Evolutionary conservation across 2,113 vertebrate genomes (phyloP).

Genomic region (Limnothrissa miodon): DNA sequence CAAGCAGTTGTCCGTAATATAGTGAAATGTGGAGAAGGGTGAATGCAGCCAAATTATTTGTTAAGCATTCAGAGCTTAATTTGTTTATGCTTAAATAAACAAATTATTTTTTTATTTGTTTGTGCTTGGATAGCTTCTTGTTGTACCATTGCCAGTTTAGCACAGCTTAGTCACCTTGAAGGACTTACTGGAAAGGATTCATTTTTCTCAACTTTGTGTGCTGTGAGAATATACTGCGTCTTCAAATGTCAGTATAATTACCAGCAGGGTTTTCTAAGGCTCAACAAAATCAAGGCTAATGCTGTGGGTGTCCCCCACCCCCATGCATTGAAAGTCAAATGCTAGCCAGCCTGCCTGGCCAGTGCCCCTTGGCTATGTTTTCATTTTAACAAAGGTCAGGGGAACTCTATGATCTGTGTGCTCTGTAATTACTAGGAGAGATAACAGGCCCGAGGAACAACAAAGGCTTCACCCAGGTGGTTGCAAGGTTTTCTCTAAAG

Average conservation of each 20-base stretch:
- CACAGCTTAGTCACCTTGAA: not conserved
- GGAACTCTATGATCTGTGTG: not conserved
- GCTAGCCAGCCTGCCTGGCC: not conserved
- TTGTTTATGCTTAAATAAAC: no score
- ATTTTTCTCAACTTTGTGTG: not conserved
- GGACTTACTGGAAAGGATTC: not conserved
- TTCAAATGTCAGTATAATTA: not conserved
- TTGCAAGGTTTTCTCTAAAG: not conserved
- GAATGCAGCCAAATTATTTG: not conserved
- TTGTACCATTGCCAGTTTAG: not conserved
- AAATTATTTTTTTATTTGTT: not conserved
- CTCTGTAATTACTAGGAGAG: not conserved
- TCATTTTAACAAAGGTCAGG: constrained; percentile 14
- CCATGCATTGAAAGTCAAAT: not conserved
- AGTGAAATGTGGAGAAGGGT: not conserved
- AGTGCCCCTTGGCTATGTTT: constrained; percentile 8
- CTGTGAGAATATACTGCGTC: not conserved
- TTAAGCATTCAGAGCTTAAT: not conserved
- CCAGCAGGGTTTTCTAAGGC: not conserved
- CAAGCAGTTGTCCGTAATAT: not conserved
- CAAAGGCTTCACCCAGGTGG: not conserved
- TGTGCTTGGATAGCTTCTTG: not conserved
- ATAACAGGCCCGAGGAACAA: constrained; percentile 12
- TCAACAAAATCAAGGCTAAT: not conserved
- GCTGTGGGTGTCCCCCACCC: not conserved